phyloP scores from a whole-genome alignment of 2,797 vertebrate species.

The Pempheris klunzingeri region DNA sequence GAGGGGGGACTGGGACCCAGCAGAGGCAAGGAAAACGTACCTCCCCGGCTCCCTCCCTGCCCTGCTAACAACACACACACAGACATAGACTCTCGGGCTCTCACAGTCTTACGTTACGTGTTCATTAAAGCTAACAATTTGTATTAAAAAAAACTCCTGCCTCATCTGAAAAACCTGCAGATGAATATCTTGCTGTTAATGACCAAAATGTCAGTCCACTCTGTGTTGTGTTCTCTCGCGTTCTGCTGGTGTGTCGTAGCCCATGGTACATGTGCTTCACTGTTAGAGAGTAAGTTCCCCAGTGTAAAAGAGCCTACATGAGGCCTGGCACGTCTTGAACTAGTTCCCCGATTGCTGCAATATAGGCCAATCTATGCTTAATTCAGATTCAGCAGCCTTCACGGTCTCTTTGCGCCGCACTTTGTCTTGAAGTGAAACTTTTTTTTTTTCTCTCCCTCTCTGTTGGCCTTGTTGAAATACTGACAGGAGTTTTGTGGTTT shows the following conservation, averaged over 20 bases:
- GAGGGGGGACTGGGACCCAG: constrained; percentile 34
- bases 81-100: constrained; percentile 8
- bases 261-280: constrained; percentile 5
- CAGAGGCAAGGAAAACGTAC: constrained; percentile 14
- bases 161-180: neutral
- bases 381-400: constrained; percentile 80
- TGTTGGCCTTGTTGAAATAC: constrained; percentile 28
- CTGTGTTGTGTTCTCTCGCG: neutral
- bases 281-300: constrained; percentile 48
- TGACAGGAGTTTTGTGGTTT: constrained; percentile 56
- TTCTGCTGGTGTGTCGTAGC: constrained; percentile 11
- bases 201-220: neutral
- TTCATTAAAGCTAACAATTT: neutral
- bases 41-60: neutral
- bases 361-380: constrained; percentile 88
- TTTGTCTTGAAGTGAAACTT: constrained; percentile 71
- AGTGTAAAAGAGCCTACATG: constrained; percentile 66
- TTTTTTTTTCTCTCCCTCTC: constrained; percentile 32
- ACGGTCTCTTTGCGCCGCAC: constrained; percentile 53
- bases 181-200: neutral
- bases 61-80: neutral
- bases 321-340: constrained; percentile 77
- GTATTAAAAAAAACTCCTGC: neutral
- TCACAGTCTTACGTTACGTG: neutral
- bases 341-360: constrained; percentile 76